Conservation (phyloP, 2,113 vertebrate genomes). For the Anolis sagrei region DNA sequence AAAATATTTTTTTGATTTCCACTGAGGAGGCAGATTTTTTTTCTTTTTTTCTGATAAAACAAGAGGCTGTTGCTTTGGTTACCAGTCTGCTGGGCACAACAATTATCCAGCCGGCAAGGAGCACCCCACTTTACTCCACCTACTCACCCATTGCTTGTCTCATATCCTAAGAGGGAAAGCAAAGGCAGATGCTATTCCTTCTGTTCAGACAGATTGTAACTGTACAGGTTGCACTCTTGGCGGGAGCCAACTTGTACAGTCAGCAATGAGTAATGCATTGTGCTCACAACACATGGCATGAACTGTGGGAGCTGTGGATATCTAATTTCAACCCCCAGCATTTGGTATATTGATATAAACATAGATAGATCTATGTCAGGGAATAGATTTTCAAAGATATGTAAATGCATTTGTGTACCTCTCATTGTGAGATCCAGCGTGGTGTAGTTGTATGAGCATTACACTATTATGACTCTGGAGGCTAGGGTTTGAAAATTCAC, state of each 20-base stretch:
- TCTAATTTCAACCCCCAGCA: slow-evolving; percentile 34
- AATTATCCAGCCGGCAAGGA: slow-evolving; percentile 25
- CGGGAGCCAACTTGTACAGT: slow-evolving; percentile 13
- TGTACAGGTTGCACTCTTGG: slow-evolving; percentile 18
- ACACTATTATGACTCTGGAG: too few relatives aligned
- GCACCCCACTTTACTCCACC: slow-evolving; percentile 26
- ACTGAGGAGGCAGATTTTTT: slow-evolving; percentile 4
- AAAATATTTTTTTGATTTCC: slow-evolving; percentile 23
- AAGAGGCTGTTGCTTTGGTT: slow-evolving; percentile 27
- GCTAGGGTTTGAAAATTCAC: too few relatives aligned
- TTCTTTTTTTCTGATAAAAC: not conserved
- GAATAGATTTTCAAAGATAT: slow-evolving; percentile 7
- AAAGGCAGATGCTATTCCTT: slow-evolving; percentile 30
- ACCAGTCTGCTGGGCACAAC: slow-evolving; percentile 3
- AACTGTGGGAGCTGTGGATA: slow-evolving; percentile 10
- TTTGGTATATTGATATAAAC: slow-evolving; percentile 31
- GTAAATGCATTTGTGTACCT: not conserved
- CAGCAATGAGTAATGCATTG: slow-evolving; percentile 9
- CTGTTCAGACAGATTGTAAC: slow-evolving; percentile 30
- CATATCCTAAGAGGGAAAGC: slow-evolving; percentile 7
- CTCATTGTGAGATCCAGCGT: not conserved
- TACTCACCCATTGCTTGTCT: slow-evolving; percentile 24
- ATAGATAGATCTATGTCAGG: not conserved
- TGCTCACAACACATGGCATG: slow-evolving; percentile 29
- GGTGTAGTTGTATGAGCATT: too few relatives aligned